Conservation (phyloP, 1,140 invertebrate genomes). For the Eubasilissa regina region DNA sequence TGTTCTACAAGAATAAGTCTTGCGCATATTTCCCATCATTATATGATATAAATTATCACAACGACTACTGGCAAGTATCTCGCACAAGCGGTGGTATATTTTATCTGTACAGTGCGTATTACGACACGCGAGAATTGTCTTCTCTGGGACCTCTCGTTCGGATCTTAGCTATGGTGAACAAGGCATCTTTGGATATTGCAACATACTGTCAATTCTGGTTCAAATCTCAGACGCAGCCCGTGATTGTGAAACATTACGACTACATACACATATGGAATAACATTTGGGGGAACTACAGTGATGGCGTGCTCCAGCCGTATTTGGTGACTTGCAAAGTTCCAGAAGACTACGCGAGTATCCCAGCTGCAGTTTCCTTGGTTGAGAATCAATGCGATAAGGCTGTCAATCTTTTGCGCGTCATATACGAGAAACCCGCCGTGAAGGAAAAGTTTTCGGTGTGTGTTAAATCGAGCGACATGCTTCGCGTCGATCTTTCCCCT, state of each 20-base stretch:
- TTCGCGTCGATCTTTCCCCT: constrained; percentile 74
- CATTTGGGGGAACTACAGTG: neutral
- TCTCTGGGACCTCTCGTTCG: neutral
- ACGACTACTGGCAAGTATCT: constrained; percentile 15
- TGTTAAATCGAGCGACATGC: constrained; percentile 80
- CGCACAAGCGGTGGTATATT: neutral
- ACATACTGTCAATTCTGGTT: constrained; percentile 34
- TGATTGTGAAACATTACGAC: constrained; percentile 15
- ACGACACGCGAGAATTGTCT: neutral
- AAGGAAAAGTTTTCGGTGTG: constrained; percentile 76
- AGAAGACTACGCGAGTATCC: neutral
- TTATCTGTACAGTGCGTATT: constrained; percentile 25
- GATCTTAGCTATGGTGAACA: constrained; percentile 14
- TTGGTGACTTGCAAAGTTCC: constrained; percentile 10
- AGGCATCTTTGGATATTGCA: neutral
- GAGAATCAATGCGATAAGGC: neutral
- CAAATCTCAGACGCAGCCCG: neutral
- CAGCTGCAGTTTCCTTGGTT: constrained; percentile 19
- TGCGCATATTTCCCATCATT: constrained; percentile 4
- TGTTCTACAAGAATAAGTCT: constrained; percentile 9
- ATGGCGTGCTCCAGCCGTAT: constrained; percentile 23
- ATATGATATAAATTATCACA: neutral
- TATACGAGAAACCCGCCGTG: constrained; percentile 39
- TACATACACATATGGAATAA: neutral
- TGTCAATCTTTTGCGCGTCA: neutral